These are phyloP conservation scores for Delichon dasypus DNA, from an alignment of 2,797 vertebrate species.

Conservation along the genomic window DNA sequence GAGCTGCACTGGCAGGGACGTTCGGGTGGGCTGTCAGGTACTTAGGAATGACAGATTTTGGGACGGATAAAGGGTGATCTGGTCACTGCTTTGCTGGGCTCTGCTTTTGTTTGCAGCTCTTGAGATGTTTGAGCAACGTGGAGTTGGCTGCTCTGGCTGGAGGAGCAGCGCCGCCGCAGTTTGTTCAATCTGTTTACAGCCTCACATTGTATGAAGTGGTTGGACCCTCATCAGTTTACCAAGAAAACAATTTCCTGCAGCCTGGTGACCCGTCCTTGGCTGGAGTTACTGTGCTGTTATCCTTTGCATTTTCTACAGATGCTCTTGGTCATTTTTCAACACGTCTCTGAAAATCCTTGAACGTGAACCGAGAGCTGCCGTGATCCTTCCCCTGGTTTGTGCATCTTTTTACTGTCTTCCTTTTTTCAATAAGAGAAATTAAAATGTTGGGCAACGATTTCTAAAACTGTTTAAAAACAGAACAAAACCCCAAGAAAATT, in stretches of 20 bases:
- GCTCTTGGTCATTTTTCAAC: rapidly evolving
- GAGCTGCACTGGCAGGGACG: rapidly evolving
- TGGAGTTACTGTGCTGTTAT: background rate
- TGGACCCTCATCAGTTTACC: background rate
- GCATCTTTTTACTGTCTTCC: background rate
- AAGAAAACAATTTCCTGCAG: background rate
- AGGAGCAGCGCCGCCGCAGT: rapidly evolving
- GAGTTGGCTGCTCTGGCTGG: background rate
- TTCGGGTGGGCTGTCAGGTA: background rate
- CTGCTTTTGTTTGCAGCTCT: background rate
- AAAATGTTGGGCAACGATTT: background rate
- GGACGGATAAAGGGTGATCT: background rate
- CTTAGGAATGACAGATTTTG: background rate
- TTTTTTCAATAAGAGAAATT: slow-evolving; percentile 6
- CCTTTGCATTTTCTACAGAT: background rate
- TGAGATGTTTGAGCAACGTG: background rate
- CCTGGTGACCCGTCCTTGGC: slow-evolving; percentile 25
- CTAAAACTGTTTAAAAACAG: background rate
- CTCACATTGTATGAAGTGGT: background rate
- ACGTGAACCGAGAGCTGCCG: rapidly evolving
- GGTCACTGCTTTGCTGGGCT: background rate
- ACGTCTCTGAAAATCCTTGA: rapidly evolving
- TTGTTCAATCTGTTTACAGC: background rate
- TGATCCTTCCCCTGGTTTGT: background rate
- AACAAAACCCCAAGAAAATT: slow-evolving; percentile 13